phyloP scores from a whole-genome alignment of 1,140 invertebrate species.

The Heliconius congener region DNA sequence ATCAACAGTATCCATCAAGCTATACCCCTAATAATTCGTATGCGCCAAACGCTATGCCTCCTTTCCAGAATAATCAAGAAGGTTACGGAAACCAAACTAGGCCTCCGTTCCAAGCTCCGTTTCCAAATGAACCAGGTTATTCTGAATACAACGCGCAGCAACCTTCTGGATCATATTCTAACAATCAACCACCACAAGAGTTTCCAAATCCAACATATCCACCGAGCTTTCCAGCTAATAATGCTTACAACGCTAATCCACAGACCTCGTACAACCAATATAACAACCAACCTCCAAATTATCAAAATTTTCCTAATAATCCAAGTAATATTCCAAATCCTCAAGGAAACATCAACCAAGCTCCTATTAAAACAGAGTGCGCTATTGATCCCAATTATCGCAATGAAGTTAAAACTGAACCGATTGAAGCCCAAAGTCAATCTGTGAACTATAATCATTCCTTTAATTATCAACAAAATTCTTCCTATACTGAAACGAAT shows the following conservation, averaged over 20 bases:
- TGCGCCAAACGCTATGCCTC: slow-evolving; percentile 40
- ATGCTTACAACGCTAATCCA: slow-evolving; percentile 52
- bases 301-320: slow-evolving; percentile 62
- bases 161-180: slow-evolving; percentile 50
- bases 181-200: slow-evolving; percentile 43
- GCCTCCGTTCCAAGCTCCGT: slow-evolving; percentile 54
- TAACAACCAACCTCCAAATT: slow-evolving; percentile 62
- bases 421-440: slow-evolving; percentile 43
- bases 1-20: slow-evolving; percentile 60
- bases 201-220: slow-evolving; percentile 49
- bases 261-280: slow-evolving; percentile 62
- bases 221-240: slow-evolving; percentile 49
- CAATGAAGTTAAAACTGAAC: slow-evolving; percentile 54
- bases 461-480: slow-evolving; percentile 56
- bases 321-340: slow-evolving; percentile 37
- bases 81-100: slow-evolving; percentile 57
- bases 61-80: slow-evolving; percentile 55
- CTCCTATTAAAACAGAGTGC: slow-evolving; percentile 51
- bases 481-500: slow-evolving; percentile 50
- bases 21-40: slow-evolving; percentile 53
- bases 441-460: slow-evolving; percentile 47
- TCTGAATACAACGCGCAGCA: slow-evolving; percentile 63
- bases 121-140: slow-evolving; percentile 60
- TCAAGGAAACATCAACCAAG: slow-evolving; percentile 45
- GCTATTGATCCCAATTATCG: slow-evolving; percentile 47